Base-by-base conservation (phyloP, 2,113 vertebrate genomes). In the Australoheros scitulus region DNA sequence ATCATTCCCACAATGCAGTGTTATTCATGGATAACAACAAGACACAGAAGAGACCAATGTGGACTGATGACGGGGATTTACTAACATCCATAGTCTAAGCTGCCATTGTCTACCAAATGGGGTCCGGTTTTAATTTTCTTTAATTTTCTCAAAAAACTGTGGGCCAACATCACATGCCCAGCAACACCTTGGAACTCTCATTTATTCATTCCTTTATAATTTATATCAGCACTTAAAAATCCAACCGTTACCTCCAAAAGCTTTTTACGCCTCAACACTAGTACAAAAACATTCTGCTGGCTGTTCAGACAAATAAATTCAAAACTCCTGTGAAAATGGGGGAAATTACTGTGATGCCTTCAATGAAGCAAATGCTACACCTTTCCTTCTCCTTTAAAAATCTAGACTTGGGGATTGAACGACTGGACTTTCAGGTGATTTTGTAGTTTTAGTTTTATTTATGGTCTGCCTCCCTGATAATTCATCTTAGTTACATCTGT, bases 1-100 rank as follows among this genome's bases (percentile, higher is more conserved):
- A 70, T 78, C 60, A 11, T 58, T 3, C 47, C 68, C 32, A 74
- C 84, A 43, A 41, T 22, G n/a, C 61, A 24, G 9, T 20, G 56
- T 86, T 76, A 86, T 41, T 6, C 47, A 58, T 63, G 11, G 61
- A 79, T 64, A 81, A 85, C 50, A 26, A 47, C 61, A 80, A 26
- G 76, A 64, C 9, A 47, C 24, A 76, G 1, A 2, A 36, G 18
- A 43, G 22, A 2, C 11, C 59, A 2, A 10, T 20, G 68, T n/a
- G 20, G 63, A 50, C 14, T 32, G 77, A 4, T 34, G 61, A 50
- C 1, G 8, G 38, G 52, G 43, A n/a, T 68, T 82, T 77, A 74
- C 77, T 47, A 61, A 26, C 76, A 65, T 60, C 11, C 14, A 13
- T 0, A 6, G 11, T 18, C 41, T 34, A 22, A 63, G 65, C 76